Evolutionary conservation across 2,797 vertebrate species (phyloP).

Genomic region (Aldrovandia affinis): DNA sequence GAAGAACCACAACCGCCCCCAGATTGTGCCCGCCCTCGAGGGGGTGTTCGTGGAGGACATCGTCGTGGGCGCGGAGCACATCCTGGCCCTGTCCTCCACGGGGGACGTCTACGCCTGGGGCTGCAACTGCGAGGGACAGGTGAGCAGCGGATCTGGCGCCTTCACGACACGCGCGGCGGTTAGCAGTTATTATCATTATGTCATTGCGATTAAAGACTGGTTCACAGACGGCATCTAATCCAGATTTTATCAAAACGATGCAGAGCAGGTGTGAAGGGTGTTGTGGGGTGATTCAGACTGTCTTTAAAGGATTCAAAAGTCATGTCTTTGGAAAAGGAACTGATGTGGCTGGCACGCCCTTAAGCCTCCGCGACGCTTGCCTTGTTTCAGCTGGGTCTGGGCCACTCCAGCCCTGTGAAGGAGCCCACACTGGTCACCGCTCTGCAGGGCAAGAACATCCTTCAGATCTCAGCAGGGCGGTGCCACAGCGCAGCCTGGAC

Average conservation of each 20-base stretch:
- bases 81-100: slow-evolving; percentile 73
- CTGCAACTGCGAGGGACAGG: slow-evolving; percentile 82
- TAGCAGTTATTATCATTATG: no score
- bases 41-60: slow-evolving; percentile 77
- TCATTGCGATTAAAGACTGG: neutral
- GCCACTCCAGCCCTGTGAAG: slow-evolving; percentile 75
- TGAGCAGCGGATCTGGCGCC: slow-evolving; percentile 40
- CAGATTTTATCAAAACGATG: neutral
- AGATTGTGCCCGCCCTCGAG: slow-evolving; percentile 76
- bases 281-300: neutral
- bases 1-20: slow-evolving; percentile 78
- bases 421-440: slow-evolving; percentile 72
- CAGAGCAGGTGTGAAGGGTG: neutral
- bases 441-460: slow-evolving; percentile 76
- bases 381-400: slow-evolving; percentile 73
- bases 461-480: slow-evolving; percentile 80
- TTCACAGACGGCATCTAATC: neutral
- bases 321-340: neutral
- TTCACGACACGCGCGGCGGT: neutral
- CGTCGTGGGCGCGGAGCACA: slow-evolving; percentile 78
- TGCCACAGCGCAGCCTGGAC: slow-evolving; percentile 83
- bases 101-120: slow-evolving; percentile 81
- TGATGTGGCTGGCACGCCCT: no score
- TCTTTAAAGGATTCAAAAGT: neutral
- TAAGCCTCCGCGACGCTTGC: no score